A percentile compares a stretch with the other conserved stretches of the same genome.
Conservation (phyloP, 2,888 invertebrate genomes). For the Hirtodrosophila histrioides region DNA sequence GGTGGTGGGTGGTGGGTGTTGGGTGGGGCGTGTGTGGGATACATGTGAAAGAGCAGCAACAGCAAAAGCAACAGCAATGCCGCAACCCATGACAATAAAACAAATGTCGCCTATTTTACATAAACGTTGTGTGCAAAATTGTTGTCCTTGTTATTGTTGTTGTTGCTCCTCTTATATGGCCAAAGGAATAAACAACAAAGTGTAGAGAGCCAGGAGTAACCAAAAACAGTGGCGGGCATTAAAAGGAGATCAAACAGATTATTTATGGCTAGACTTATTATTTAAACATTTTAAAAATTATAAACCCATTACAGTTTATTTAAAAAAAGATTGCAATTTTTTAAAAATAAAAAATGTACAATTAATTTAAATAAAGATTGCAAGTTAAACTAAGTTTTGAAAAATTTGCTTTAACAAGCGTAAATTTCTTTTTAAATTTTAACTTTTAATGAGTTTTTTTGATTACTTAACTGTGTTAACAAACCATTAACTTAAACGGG, state of each 20-base stretch:
- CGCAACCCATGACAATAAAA: slow-evolving; percentile 70
- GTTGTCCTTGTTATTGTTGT: slow-evolving; percentile 47
- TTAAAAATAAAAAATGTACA: not conserved
- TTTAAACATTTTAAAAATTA: no score
- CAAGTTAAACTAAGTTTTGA: no score
- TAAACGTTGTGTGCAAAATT: slow-evolving; percentile 72
- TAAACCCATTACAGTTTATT: not conserved
- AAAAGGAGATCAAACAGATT: slow-evolving; percentile 38
- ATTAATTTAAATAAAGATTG: no score
- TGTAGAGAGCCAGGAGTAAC: not conserved
- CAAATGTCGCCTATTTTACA: slow-evolving; percentile 77
- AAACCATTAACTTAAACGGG: no score
- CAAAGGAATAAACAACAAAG: slow-evolving; percentile 29
- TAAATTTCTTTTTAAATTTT: no score
- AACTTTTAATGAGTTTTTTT: no score
- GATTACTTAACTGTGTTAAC: no score
- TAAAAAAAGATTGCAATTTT: not conserved
- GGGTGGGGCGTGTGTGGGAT: not conserved
- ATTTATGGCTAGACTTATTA: not conserved
- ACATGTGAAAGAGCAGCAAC: slow-evolving; percentile 32
- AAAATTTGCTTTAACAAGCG: no score
- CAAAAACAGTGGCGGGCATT: slow-evolving; percentile 47
- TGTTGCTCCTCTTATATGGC: slow-evolving; percentile 46
- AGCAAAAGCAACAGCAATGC: slow-evolving; percentile 19
- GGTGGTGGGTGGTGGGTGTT: not conserved